Evolutionary conservation across 2,888 invertebrate genomes (phyloP), one percentile per base, ranked within the genome.

Genomic region (Cerastis rubricosa): DNA sequence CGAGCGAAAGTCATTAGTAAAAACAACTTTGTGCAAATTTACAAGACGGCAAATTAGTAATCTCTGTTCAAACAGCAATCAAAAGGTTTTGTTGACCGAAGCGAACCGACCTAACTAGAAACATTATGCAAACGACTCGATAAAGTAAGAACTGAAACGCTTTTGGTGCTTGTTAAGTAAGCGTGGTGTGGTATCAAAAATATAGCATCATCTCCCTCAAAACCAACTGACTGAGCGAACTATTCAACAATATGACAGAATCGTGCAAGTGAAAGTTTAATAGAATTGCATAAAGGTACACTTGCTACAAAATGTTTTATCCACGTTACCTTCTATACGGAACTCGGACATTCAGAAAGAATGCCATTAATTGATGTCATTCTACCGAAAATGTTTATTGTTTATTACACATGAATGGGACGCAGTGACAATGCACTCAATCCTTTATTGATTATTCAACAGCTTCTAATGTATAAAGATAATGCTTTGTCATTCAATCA

Each of bases 221-320:
- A 68, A 65, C 11, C 47, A 68, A 72, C 83, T 76, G 77, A 78
- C 73, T 77, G 70, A 84, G 67, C 80, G 35, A 72, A 81, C 81
- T 80, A 81, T 89, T 90, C 88, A 87, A 91, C 86, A 89, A 91
- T 91, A 90, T 91, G 90, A 91, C 90, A 90, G 92, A 93, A 91
- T 89, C 89, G 90, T 91, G 90, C 90, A 93, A 94, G 95, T 94
- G 95, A 95, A 95, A 95, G 95, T 93, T 90, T 86, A 88, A 90
- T 90, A 89, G 90, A 92, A 89, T 91, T 90, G 89, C 90, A 91
- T 91, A 91, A 93, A 91, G 86, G 87, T 91, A 89, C 91, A 88
- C 88, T 87, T 93, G 92, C 90, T 89, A 90, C 90, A 89, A 92
- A 91, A 91, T 91, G 84, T 88, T 91, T 88, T 82, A 87, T 86